Conservation (phyloP, 2,888 invertebrate species). For the Ganaspis brasiliensis region DNA sequence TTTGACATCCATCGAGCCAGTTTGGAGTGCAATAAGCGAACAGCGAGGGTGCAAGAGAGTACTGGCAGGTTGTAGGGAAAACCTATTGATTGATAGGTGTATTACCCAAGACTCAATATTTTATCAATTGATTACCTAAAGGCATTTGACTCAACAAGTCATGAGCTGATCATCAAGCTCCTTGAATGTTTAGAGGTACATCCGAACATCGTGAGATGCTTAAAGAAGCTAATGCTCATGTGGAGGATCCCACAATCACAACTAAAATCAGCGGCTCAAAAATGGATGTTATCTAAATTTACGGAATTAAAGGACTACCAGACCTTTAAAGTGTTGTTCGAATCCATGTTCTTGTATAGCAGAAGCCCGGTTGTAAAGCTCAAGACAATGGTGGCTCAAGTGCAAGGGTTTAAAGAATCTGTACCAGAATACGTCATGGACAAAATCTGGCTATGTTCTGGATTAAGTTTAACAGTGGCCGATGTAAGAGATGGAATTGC, state of each 20-base stretch:
- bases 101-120: too few relatives aligned
- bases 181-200: too few relatives aligned
- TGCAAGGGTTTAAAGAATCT: conserved; percentile 27
- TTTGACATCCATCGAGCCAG: too few relatives aligned
- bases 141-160: too few relatives aligned
- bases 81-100: too few relatives aligned
- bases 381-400: conserved; percentile 38
- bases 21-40: too few relatives aligned
- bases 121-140: too few relatives aligned
- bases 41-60: too few relatives aligned
- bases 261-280: not conserved
- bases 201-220: too few relatives aligned
- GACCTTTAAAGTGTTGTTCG: not conserved
- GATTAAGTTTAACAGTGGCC: not conserved
- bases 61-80: too few relatives aligned
- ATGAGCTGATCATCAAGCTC: too few relatives aligned
- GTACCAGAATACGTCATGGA: conserved; percentile 46
- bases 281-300: conserved; percentile 17
- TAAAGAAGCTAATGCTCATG: too few relatives aligned
- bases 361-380: conserved; percentile 40
- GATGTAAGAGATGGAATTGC: conserved; percentile 44
- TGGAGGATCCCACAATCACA: not conserved
- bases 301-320: not conserved
- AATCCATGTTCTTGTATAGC: conserved; percentile 24
- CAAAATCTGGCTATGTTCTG: conserved; percentile 41